phyloP scores from a whole-genome alignment of 2,113 vertebrate genomes.

The Silurus asotus region DNA sequence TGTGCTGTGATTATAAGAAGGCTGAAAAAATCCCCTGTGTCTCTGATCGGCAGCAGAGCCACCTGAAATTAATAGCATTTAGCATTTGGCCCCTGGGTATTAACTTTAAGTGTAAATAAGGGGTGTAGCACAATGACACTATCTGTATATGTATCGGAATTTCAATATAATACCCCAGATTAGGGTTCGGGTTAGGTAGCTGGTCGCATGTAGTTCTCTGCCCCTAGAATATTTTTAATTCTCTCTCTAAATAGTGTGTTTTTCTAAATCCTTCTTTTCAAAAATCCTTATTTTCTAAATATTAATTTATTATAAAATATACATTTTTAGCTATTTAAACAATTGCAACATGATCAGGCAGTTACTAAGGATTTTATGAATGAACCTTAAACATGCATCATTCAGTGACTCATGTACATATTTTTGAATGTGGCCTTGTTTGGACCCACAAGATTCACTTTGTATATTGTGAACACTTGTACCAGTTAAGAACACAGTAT shows the following conservation, averaged over 20 bases:
- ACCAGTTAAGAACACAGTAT: neutral
- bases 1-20: slow-evolving; percentile 91
- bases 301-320: no score
- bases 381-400: neutral
- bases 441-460: neutral
- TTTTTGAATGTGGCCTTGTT: neutral
- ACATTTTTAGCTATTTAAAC: neutral
- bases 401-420: neutral
- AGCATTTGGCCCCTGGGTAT: slow-evolving; percentile 56
- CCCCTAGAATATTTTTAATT: no score
- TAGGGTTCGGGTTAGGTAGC: no score
- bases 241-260: no score
- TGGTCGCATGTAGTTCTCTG: no score
- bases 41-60: slow-evolving; percentile 54
- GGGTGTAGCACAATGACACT: neutral
- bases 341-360: neutral
- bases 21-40: slow-evolving; percentile 83
- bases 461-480: neutral
- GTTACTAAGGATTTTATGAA: neutral
- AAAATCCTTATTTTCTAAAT: neutral
- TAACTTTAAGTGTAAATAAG: neutral
- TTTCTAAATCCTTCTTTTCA: neutral
- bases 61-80: slow-evolving; percentile 81
- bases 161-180: neutral
- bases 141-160: neutral